Conservation (phyloP, 2,888 invertebrate genomes). For the Pristionchus entomophagus region DNA sequence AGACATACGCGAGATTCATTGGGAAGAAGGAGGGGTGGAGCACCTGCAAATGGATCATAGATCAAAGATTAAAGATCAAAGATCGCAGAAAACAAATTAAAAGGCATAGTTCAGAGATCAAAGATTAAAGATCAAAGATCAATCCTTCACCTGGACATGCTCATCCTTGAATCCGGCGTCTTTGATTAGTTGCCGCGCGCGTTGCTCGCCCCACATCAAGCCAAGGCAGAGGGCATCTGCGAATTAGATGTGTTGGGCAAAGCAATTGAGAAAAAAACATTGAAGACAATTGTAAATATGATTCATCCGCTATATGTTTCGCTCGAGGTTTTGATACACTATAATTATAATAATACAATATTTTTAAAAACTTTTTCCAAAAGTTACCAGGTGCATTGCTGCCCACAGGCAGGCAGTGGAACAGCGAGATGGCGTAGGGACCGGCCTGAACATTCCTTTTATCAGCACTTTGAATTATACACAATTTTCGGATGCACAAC, state of each 20-base stretch:
- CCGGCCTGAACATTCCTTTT: too few relatives aligned
- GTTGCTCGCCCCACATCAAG: constrained; percentile 37
- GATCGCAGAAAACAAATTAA: too few relatives aligned
- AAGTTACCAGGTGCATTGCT: neutral
- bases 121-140: neutral
- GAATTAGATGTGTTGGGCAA: too few relatives aligned
- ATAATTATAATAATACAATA: too few relatives aligned
- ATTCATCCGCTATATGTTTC: too few relatives aligned
- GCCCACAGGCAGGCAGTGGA: constrained; percentile 46
- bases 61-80: too few relatives aligned
- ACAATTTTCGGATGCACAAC: too few relatives aligned
- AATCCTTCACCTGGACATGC: neutral
- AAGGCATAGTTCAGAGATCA: too few relatives aligned
- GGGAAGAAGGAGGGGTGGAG: constrained; percentile 34
- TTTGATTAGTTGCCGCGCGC: neutral
- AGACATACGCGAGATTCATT: neutral
- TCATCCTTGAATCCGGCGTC: constrained; percentile 3
- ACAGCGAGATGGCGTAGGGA: constrained; percentile 36
- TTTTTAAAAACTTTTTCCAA: neutral
- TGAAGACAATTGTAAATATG: too few relatives aligned
- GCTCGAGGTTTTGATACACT: too few relatives aligned
- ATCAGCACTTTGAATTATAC: too few relatives aligned
- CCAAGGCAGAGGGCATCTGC: constrained; percentile 42
- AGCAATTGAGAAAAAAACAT: too few relatives aligned
- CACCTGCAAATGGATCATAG: neutral